A percentile compares a stretch with the other conserved stretches of the same genome.
These are phyloP conservation scores for Nymphalis polychloros DNA, from an alignment of 2,888 invertebrate genomes.

Conservation along the genomic window DNA sequence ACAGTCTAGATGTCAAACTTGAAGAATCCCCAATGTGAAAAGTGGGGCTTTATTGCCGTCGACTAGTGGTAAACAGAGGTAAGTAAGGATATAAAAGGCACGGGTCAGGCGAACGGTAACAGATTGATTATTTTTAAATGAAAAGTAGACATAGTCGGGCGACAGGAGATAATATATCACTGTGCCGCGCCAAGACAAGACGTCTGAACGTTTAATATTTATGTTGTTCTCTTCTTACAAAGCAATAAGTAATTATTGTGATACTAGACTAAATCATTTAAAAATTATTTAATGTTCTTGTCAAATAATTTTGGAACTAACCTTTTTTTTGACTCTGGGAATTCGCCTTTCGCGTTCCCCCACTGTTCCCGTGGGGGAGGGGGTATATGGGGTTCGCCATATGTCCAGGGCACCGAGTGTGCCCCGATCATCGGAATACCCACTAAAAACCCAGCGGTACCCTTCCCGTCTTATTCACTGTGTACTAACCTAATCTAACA, in stretches of 20 bases:
- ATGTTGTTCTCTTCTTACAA: not conserved
- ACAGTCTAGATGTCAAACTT: not conserved
- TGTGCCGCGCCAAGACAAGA: not conserved
- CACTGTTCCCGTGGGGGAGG: too few species aligned
- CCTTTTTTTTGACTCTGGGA: too few species aligned
- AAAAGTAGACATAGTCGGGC: not conserved
- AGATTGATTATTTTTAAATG: not conserved
- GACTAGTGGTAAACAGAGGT: slow-evolving; percentile 1
- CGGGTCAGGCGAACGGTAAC: not conserved
- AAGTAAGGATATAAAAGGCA: slow-evolving; percentile 15
- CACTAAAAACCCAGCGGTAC: too few species aligned
- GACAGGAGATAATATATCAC: not conserved
- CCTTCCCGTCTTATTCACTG: too few species aligned
- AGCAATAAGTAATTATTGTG: not conserved
- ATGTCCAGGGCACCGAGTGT: too few species aligned
- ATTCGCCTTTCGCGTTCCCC: too few species aligned
- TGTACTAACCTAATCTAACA: too few species aligned
- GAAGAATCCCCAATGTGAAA: too few species aligned
- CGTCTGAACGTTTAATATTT: not conserved
- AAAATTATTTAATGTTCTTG: not conserved
- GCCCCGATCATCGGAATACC: too few species aligned
- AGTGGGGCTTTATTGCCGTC: too few species aligned
- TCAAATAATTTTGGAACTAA: not conserved
- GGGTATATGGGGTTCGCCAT: too few species aligned
- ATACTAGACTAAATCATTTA: not conserved